Evolutionary conservation across 2,113 vertebrate species (phyloP).

Genomic region (Engraulis encrasicolus): DNA sequence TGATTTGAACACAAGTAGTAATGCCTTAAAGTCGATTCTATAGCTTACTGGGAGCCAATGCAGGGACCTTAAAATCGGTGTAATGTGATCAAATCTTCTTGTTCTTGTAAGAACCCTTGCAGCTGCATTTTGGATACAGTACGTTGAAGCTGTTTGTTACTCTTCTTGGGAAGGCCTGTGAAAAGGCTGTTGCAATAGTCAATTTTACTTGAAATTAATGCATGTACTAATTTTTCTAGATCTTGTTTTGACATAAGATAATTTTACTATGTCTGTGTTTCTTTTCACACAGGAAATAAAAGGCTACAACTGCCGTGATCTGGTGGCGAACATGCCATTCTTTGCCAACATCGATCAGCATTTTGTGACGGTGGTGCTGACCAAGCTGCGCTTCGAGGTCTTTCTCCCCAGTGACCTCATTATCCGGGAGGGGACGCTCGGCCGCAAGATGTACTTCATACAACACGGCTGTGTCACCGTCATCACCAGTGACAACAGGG

Average conservation of each 20-base stretch:
- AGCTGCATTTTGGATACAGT: too few species aligned
- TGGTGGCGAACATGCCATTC: slow-evolving; percentile 95
- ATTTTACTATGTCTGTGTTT: not conserved
- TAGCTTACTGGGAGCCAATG: too few species aligned
- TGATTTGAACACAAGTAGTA: too few species aligned
- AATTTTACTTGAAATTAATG: too few species aligned
- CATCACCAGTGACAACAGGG: slow-evolving; percentile 87
- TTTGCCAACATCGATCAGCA: slow-evolving; percentile 96
- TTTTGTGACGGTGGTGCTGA: slow-evolving; percentile 95
- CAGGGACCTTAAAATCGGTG: too few species aligned
- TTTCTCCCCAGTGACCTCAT: slow-evolving; percentile 92
- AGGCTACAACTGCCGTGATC: slow-evolving; percentile 93
- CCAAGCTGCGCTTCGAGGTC: slow-evolving; percentile 92
- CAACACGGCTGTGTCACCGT: slow-evolving; percentile 92
- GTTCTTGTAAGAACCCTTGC: too few species aligned
- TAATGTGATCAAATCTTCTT: too few species aligned
- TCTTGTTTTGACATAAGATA: not conserved
- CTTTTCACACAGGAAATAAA: slow-evolving; percentile 86
- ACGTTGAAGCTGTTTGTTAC: too few species aligned
- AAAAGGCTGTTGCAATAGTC: too few species aligned
- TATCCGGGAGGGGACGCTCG: slow-evolving; percentile 91
- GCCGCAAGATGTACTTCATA: slow-evolving; percentile 98
- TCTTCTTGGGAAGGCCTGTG: too few species aligned
- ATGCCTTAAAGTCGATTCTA: too few species aligned
- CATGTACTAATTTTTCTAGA: too few species aligned